Evolutionary conservation across 2,113 vertebrate genomes (phyloP).

Genomic region (Phocoena phocoena): DNA sequence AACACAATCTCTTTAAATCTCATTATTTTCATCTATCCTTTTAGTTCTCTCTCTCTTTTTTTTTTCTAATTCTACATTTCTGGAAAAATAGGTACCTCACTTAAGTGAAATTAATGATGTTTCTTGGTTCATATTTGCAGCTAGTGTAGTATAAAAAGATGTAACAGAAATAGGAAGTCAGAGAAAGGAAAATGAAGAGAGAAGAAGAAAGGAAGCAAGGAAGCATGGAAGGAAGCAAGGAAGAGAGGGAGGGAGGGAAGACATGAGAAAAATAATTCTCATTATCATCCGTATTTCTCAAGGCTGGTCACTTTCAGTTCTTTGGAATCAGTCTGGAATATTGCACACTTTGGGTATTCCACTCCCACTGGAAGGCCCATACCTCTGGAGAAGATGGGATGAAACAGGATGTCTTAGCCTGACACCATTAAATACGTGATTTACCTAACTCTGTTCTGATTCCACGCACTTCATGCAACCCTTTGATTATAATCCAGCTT

Average conservation of each 20-base stretch:
- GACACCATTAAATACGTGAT: not conserved
- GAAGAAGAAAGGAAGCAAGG: no score
- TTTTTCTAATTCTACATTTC: conserved; percentile 1
- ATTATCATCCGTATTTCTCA: not conserved
- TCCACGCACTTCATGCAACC: conserved; percentile 44
- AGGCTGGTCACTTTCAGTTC: not conserved
- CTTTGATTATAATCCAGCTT: conserved; percentile 30
- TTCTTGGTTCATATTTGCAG: not conserved
- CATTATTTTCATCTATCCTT: not conserved
- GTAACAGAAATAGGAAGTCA: not conserved
- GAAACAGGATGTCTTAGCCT: conserved; percentile 29
- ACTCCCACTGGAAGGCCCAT: not conserved
- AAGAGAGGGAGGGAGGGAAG: not conserved
- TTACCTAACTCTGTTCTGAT: conserved; percentile 49
- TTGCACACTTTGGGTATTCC: not conserved
- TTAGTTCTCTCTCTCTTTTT: not conserved
- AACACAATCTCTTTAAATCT: not conserved
- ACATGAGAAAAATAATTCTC: not conserved
- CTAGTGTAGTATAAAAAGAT: not conserved
- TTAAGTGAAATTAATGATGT: not conserved
- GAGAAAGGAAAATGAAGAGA: not conserved
- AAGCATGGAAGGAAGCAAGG: not conserved
- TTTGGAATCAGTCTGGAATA: not conserved
- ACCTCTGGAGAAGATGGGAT: not conserved
- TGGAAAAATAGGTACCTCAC: not conserved